A percentile compares a stretch with the other conserved stretches of the same genome.
Conservation (phyloP, 2,888 invertebrate genomes). For the Kryphioiulus occultus region DNA sequence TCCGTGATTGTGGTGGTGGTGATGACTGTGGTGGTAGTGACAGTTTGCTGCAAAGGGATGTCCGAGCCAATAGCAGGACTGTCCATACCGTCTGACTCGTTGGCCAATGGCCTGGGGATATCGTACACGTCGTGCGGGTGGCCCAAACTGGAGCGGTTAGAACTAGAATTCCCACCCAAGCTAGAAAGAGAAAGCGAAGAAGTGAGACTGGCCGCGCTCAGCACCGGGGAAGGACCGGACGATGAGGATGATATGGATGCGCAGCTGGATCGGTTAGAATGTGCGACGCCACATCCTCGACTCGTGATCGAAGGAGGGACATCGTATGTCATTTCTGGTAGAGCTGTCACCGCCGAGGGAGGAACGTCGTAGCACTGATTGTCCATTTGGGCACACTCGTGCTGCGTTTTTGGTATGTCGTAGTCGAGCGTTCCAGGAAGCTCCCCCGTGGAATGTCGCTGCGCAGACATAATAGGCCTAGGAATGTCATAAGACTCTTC, state of each 20-base stretch:
- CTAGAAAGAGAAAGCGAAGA: constrained; percentile 65
- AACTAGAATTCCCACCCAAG: constrained; percentile 58
- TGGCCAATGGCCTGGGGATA: constrained; percentile 69
- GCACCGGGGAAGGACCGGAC: constrained; percentile 64
- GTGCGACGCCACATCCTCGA: constrained; percentile 51
- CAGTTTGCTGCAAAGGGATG: constrained; percentile 65
- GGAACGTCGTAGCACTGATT: constrained; percentile 41
- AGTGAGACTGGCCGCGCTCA: constrained; percentile 60
- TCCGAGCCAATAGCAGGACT: constrained; percentile 69
- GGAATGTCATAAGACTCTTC: constrained; percentile 58
- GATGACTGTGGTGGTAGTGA: not conserved
- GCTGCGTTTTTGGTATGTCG: constrained; percentile 44
- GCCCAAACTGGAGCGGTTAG: constrained; percentile 61
- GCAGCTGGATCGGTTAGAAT: constrained; percentile 62
- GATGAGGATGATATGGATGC: constrained; percentile 61
- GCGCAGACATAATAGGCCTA: constrained; percentile 54
- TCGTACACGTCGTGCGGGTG: constrained; percentile 68
- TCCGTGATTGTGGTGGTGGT: constrained; percentile 51
- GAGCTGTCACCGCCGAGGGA: not conserved
- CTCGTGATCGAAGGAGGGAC: constrained; percentile 33
- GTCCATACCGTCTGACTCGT: constrained; percentile 57
- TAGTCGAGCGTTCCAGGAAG: constrained; percentile 39
- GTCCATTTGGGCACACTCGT: not conserved
- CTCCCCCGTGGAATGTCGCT: constrained; percentile 16
- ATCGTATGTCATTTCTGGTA: constrained; percentile 42